Evolutionary conservation across 2,113 vertebrate species (phyloP).

Genomic region (Falcunculus frontatus): DNA sequence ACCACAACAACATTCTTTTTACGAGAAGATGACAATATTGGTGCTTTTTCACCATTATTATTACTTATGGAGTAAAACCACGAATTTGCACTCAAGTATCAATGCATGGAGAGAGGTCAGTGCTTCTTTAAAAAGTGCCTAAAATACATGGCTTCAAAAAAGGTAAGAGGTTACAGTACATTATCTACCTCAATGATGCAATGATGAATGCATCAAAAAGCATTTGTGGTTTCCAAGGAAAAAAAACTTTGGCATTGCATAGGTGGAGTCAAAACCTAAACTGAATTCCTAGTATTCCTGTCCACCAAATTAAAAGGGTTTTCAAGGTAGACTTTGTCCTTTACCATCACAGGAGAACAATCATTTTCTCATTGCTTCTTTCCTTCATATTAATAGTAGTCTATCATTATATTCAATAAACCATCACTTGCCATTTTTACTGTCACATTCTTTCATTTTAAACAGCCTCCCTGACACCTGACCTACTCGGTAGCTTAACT

Average conservation of each 20-base stretch:
- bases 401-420: not conserved
- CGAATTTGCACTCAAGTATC: not conserved
- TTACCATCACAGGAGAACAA: not conserved
- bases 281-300: not conserved
- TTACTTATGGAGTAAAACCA: accelerated
- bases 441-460: not conserved
- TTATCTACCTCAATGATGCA: not conserved
- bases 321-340: not conserved
- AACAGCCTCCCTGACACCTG: not conserved
- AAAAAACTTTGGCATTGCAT: not conserved
- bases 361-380: not conserved
- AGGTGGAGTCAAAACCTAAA: not conserved
- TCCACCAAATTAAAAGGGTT: not conserved
- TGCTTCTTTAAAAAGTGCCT: not conserved
- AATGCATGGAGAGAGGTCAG: not conserved
- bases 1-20: not conserved
- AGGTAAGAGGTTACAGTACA: not conserved
- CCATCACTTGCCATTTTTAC: not conserved
- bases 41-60: not conserved
- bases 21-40: not conserved
- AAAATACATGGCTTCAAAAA: not conserved
- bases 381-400: not conserved
- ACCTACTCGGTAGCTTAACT: not conserved
- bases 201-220: not conserved
- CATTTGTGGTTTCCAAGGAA: not conserved